phyloP scores from a whole-genome alignment of 2,797 vertebrate genomes.

The Sebastes oblongus region DNA sequence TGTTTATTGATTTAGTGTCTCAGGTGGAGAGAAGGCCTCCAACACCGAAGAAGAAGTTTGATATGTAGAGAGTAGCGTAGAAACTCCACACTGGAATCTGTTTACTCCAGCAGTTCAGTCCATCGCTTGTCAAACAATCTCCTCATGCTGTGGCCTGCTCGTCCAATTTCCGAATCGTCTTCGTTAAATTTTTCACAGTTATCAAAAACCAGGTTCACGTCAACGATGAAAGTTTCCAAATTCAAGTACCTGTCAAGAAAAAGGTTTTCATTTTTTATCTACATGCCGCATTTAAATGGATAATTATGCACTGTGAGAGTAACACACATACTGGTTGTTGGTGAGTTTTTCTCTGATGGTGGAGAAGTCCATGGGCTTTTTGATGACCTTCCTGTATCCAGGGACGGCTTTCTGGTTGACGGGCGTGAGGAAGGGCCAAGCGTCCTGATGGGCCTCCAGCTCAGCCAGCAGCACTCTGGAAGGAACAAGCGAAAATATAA shows the following conservation, averaged over 20 bases:
- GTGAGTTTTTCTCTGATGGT: slow-evolving; percentile 95
- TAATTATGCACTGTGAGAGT: not conserved
- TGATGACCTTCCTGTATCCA: slow-evolving; percentile 97
- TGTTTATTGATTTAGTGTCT: slow-evolving; percentile 74
- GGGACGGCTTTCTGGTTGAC: slow-evolving; percentile 96
- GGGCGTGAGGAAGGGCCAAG: slow-evolving; percentile 97
- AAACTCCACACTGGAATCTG: not conserved
- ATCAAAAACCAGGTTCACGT: slow-evolving; percentile 96
- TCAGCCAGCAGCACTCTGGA: slow-evolving; percentile 91
- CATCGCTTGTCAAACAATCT: slow-evolving; percentile 96
- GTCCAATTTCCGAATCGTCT: slow-evolving; percentile 96
- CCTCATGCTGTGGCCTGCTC: slow-evolving; percentile 95
- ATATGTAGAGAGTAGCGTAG: slow-evolving; percentile 13
- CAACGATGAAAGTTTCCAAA: slow-evolving; percentile 91
- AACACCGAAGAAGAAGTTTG: slow-evolving; percentile 16
- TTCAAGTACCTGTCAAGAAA: slow-evolving; percentile 87
- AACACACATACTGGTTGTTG: slow-evolving; percentile 90
- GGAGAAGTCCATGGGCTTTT: slow-evolving; percentile 98
- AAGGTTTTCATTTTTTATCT: rapidly evolving
- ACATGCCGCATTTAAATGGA: not conserved
- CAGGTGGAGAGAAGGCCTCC: slow-evolving; percentile 68
- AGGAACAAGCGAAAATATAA: not conserved
- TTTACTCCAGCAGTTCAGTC: slow-evolving; percentile 91
- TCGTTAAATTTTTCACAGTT: slow-evolving; percentile 99
- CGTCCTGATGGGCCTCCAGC: slow-evolving; percentile 93